Base-by-base conservation (phyloP, 2,797 vertebrate genomes). In the Rhyacichthys aspro region DNA sequence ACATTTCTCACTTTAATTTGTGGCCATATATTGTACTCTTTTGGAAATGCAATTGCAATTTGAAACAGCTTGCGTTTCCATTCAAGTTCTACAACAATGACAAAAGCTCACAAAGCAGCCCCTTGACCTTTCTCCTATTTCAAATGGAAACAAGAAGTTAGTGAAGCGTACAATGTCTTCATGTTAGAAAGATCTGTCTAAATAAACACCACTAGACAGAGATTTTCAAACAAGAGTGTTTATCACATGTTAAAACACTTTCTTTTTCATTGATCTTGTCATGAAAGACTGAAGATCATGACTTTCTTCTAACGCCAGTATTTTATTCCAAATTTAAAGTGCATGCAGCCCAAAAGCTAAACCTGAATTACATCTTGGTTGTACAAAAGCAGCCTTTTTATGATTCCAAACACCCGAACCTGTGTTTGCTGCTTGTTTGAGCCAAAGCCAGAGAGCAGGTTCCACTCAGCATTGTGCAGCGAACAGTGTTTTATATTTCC, bases 401-500 rank as follows among this genome's bases (percentile, higher is more conserved):
- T 47, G 10, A 33, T 38, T 1, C 34, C 45, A 44, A 38, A 16
- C 42, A 36, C 10, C 10, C 52, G 39, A 69, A 45, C 15, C 43
- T 11, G 58, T 76, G 78, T 84, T 85, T 83, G 67, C 58, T 57
- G 55, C 70, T 59, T 48, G 49, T 55, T 62, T 60, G 54, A 72
- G 64, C 32, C 46, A 32, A 75, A 73, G 77, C 78, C 75, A 76
- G 58, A 43, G 55, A 59, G 55, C 67, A 55, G 61, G 72, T 52
- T 77, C 64, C 44, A 49, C 46, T 79, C 50, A 55, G 63, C 83
- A 85, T 87, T 89, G 84, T 88, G 45, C 68, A 62, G 67, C 62
- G 63, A 57, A 80, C 81, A 81, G 78, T 91, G 92, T 88, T 91
- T 92, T 88, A 93, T 91, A 90, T 90, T 93, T 93, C 92, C 91